phyloP scores from a whole-genome alignment of 2,888 invertebrate species.

The Drosophila neotestacea region DNA sequence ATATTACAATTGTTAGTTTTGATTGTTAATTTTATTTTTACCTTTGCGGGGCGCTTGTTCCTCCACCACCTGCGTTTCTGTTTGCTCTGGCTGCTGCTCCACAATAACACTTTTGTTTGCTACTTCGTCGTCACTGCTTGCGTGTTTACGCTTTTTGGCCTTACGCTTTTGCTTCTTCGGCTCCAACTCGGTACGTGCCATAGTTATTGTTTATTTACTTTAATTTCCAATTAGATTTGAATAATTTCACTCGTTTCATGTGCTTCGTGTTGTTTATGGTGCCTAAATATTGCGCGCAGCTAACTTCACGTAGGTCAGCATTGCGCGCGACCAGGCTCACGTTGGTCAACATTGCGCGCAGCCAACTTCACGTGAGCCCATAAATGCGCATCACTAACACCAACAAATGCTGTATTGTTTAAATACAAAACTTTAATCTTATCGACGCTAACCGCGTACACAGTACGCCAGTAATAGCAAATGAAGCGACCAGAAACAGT shows the following conservation, averaged over 20 bases:
- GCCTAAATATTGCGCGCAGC: slow-evolving; percentile 9
- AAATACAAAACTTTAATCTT: slow-evolving; percentile 42
- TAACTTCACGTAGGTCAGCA: slow-evolving; percentile 9
- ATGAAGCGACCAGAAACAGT: slow-evolving; percentile 27
- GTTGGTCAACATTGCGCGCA: slow-evolving; percentile 1
- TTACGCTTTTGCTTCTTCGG: slow-evolving; percentile 65
- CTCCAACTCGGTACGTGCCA: slow-evolving; percentile 71
- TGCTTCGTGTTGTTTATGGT: slow-evolving; percentile 36
- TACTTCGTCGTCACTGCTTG: slow-evolving; percentile 75
- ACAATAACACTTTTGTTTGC: slow-evolving; percentile 81
- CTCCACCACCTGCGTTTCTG: background rate
- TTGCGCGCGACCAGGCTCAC: slow-evolving; percentile 22
- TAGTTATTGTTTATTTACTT: slow-evolving; percentile 26
- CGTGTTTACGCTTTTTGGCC: slow-evolving; percentile 71
- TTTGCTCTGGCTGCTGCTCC: slow-evolving; percentile 49
- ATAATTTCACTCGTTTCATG: slow-evolving; percentile 39
- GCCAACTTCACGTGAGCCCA: slow-evolving; percentile 22
- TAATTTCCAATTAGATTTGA: slow-evolving; percentile 19
- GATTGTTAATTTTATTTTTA: background rate
- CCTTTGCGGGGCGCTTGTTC: slow-evolving; percentile 5
- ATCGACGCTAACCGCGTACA: slow-evolving; percentile 31
- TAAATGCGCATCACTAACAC: slow-evolving; percentile 15
- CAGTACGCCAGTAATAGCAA: slow-evolving; percentile 33
- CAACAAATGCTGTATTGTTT: slow-evolving; percentile 42
- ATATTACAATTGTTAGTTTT: background rate